These are phyloP conservation scores for Siniperca obscura DNA, from an alignment of 2,797 vertebrate genomes.

Conservation along the genomic window DNA sequence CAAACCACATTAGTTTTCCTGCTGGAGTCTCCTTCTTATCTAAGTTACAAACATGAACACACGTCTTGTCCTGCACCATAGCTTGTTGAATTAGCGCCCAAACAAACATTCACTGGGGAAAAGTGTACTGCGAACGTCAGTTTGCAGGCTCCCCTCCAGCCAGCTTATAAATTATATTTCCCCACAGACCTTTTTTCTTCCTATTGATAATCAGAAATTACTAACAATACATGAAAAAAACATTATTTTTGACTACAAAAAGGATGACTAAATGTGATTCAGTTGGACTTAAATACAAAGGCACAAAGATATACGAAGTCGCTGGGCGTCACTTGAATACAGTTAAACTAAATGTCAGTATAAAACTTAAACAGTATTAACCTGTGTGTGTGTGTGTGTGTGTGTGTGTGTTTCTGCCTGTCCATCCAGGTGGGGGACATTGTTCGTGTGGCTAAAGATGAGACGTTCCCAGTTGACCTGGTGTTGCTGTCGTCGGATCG, in stretches of 20 bases:
- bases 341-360: background rate
- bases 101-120: background rate
- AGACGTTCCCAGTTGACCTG: slow-evolving; percentile 97
- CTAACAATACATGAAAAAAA: background rate
- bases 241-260: background rate
- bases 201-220: background rate
- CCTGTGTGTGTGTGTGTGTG: slow-evolving; percentile 12
- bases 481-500: slow-evolving; percentile 95
- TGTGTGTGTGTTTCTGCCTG: background rate
- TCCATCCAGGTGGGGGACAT: slow-evolving; percentile 94
- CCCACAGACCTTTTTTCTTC: background rate
- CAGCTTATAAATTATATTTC: background rate
- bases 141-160: background rate
- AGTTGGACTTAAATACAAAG: background rate
- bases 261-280: background rate
- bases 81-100: background rate
- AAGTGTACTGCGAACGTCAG: background rate
- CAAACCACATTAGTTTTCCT: background rate
- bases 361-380: background rate
- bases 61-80: background rate
- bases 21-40: background rate
- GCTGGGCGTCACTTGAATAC: background rate
- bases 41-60: background rate
- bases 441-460: slow-evolving; percentile 98
- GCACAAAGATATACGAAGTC: background rate